Evolutionary conservation across 2,113 vertebrate genomes (phyloP), one percentile per base, ranked within the genome.

Genomic region (Craseonycteris thonglongyai): DNA sequence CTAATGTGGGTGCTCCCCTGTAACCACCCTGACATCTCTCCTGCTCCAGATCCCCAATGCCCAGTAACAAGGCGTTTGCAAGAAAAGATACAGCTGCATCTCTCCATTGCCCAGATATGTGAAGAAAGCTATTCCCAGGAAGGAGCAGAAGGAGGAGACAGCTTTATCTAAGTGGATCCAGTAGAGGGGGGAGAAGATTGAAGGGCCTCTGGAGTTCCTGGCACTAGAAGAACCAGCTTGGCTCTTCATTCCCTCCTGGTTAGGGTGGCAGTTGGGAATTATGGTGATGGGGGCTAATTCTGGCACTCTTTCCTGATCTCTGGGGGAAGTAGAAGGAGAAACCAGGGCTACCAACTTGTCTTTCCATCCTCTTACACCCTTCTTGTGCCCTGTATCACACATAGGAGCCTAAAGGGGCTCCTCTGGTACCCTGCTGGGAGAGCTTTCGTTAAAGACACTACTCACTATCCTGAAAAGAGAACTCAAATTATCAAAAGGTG

Each of bases 51-150:
- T 35, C 16, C 7, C 13, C 19, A 7, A 12, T 7, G 15, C 45
- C 19, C 13, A 47, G 14, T 81, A 80, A 56, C 3, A 26, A 21
- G 11, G 28, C 56, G 33, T 78, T 15, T 58, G 42, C 4, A 51
- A 84, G 38, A 92, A 86, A 69, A 35, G 14, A 7, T 1, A 49
- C 2, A 69, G 33, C 16, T 2, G 0, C 30, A 4, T 45, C 54
- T 88, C 19, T 80, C n/a, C 40, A 42, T 3, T 47, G 45, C 11
- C 7, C 79, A 89, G 30, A 58, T 69, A 42, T 33, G 2, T 3
- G 79, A 68, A 75, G 49, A 40, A 91, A 72, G 49, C 58, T 75
- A 24, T 75, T 89, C 90, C 45, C 42, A 93, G 30, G 89, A 69
- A 30, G 35, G 5, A 10, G 3, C 22, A 38, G 33, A 12, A 79